phyloP scores from a whole-genome alignment of 2,113 vertebrate genomes.

The Dolichallabes microphthalmus region DNA sequence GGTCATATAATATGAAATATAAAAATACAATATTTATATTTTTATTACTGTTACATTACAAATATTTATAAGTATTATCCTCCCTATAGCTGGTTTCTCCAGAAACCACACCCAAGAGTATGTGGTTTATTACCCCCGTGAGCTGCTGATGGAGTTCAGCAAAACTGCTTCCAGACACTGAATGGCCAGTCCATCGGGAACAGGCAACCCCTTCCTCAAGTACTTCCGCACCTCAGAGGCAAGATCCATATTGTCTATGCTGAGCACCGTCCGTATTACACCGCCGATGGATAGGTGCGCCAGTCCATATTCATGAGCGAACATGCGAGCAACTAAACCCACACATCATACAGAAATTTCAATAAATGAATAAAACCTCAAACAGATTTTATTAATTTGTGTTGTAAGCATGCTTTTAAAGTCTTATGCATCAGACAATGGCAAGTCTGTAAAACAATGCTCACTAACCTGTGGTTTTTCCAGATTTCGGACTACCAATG shows the following conservation, averaged over 20 bases:
- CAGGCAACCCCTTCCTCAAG: constrained; percentile 76
- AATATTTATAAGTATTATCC: neutral
- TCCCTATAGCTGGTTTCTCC: neutral
- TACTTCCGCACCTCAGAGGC: constrained; percentile 71
- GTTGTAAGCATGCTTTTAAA: neutral
- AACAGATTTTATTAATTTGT: neutral
- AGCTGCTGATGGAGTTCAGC: constrained; percentile 76
- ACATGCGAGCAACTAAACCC: constrained; percentile 79
- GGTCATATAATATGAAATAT: neutral
- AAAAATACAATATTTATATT: too few relatives aligned
- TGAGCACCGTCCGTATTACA: constrained; percentile 75
- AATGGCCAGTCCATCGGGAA: constrained; percentile 84
- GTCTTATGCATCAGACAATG: neutral
- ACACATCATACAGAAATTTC: constrained; percentile 7
- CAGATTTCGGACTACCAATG: constrained; percentile 89
- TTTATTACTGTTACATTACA: too few relatives aligned
- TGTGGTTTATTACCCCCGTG: constrained; percentile 64
- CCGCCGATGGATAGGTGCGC: constrained; percentile 78
- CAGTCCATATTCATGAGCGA: constrained; percentile 79
- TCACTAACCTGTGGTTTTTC: constrained; percentile 86
- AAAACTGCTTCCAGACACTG: constrained; percentile 83
- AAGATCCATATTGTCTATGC: constrained; percentile 71
- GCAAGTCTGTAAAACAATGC: neutral
- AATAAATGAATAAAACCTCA: neutral
- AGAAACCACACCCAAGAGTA: neutral